Base-by-base conservation (phyloP, 2,888 invertebrate species). In the Harmothoe impar region DNA sequence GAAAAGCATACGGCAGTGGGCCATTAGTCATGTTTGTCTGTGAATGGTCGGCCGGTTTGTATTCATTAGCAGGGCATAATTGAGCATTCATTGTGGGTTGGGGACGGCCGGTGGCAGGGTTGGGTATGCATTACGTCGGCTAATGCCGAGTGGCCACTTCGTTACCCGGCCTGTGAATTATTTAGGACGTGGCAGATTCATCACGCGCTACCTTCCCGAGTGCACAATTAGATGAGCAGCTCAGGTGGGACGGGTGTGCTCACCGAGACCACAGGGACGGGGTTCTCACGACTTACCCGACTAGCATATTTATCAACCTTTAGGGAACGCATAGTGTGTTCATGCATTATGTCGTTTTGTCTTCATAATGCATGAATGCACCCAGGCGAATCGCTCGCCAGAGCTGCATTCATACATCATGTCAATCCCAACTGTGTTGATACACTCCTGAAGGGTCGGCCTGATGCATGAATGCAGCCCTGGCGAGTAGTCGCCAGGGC, bases 1-100 rank as follows among this genome's bases (percentile, higher is more conserved):
- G 72, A 72, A 29, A 72, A 72, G 72, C 72, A 72, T 72, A 29
- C 25, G n/a, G 1, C 7, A 0, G 31, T 25, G 15, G 29, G 72
- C 72, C 72, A 72, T 72, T 72, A 72, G 72, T 72, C 72, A 72
- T 72, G 72, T 72, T 72, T 72, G 72, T 72, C 72, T 72, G 72
- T 72, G 72, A 72, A 25, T 72, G 72, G 72, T 25, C 29, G 72
- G 72, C 29, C 72, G 72, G 72, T 72, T 72, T 72, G 72, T 72
- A 72, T 72, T 72, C 72, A 72, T 72, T 72, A 72, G 72, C 5
- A 72, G 25, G 72, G 72, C 72, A 29, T 72, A 72, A 72, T 72
- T 72, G 72, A 72, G 72, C 72, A 29, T 72, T 72, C 72, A 72
- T 72, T 72, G 72, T 72, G n/a, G 29, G 29, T 25, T 17, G 3